These are phyloP conservation scores for Hippocampus mohnikei DNA, from an alignment of 2,113 vertebrate genomes.

Conservation along the genomic window DNA sequence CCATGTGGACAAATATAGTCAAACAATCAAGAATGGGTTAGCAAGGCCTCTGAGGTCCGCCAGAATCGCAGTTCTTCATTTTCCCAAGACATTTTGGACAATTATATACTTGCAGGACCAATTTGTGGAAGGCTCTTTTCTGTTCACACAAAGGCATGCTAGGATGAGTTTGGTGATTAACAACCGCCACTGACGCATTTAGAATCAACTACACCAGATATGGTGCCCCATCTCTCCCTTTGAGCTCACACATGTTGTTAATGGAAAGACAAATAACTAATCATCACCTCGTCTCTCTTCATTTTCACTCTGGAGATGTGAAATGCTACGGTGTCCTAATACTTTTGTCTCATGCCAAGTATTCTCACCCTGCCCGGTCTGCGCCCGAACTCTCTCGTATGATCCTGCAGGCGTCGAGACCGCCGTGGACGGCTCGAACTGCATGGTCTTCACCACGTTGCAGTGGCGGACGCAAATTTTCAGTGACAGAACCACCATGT, in stretches of 20 bases:
- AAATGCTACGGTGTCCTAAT: neutral
- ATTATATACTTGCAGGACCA: neutral
- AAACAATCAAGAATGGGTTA: neutral
- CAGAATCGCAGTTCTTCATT: neutral
- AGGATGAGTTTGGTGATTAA: neutral
- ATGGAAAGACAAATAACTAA: neutral
- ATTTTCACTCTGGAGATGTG: neutral
- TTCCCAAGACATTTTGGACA: neutral
- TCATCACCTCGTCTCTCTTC: neutral
- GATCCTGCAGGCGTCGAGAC: slow-evolving; percentile 90
- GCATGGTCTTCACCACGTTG: slow-evolving; percentile 99
- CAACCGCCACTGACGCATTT: neutral
- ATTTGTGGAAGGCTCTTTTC: neutral
- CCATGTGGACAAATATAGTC: neutral
- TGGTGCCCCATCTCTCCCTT: neutral
- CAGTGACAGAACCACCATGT: slow-evolving; percentile 93
- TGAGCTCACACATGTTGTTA: neutral
- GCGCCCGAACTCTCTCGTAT: slow-evolving; percentile 95
- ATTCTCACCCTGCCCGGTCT: slow-evolving; percentile 85
- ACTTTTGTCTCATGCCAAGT: neutral
- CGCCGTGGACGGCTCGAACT: slow-evolving; percentile 93
- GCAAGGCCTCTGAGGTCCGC: neutral
- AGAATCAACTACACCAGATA: neutral
- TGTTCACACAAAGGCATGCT: neutral
- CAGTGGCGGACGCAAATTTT: slow-evolving; percentile 98